Evolutionary conservation across 2,797 vertebrate species (phyloP), one percentile per base, ranked within the genome.

Genomic region (Alcedo quadribrachys): DNA sequence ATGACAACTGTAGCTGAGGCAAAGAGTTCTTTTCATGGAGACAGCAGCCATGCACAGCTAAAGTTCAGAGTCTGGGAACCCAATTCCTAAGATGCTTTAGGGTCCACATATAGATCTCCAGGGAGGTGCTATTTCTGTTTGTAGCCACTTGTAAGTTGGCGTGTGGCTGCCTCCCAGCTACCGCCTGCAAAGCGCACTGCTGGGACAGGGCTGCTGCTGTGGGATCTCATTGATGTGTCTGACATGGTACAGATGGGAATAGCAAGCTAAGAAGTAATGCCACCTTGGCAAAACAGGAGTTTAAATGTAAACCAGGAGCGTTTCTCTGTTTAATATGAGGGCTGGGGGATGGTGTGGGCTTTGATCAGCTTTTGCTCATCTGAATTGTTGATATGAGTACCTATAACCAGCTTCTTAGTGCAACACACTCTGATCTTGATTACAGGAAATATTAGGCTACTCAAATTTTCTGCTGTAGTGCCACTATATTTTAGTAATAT

Each of bases 111-210:
- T 90, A 85, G 88, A 77, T 95, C 88, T 95, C 65, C 45, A 77
- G 58, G 94, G 94, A 96, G 89, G 85, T 92, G 92, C 89, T 94
- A 90, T 95, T 93, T 95, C 81, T 93, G 87, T 84, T 93, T 87
- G 78, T 70, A 93, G 91, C 85, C 61, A 57, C 85, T 94, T 91
- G 62, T 46, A 89, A 58, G 50, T 86, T 54, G 20, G 85, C 83
- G 71, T 87, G 93, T 91, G 65, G 28, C 83, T 93, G 91, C 50
- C 81, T 91, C 80, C 45, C 78, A 63, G 50, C 45, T 76, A 70
- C 91, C 88, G 75, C 91, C 90, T 93, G 57, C 80, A 71, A 66
- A 88, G 40, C 42, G 13, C 45, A 15, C 68, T 85, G 71, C 80
- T 75, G 75, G 67, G 69, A 95, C 78, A 58, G 27, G 63, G 63